Base-by-base conservation (phyloP, 2,888 invertebrate species). In the Steromphala cineraria region DNA sequence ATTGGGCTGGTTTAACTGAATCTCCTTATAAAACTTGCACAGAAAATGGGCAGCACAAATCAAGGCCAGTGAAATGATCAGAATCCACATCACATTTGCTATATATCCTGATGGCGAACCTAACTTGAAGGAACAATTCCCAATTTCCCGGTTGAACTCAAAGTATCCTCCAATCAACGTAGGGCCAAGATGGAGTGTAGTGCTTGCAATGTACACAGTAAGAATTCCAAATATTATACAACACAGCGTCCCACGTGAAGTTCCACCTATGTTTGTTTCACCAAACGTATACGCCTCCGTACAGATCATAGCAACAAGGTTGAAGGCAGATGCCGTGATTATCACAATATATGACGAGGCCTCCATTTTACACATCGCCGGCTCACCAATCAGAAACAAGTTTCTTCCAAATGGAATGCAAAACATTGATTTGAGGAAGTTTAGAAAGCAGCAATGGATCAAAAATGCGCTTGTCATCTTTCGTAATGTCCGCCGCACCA, bases 111-210 rank as follows among this genome's bases (percentile, higher is more conserved):
- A 92, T 31, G 92, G 89, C 67, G 91, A 89, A 21, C 93, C 93
- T 40, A 92, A 89, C 52, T 89, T 87, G 84, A 93, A 93, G 21
- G 93, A 89, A 82, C 93, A 93, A 85, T 91, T 93, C 8, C 93
- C 93, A 40, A 93, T 92, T 53, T 92, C 90, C 2, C 90, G 89
- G 84, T 93, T 92, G 87, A 92, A 93, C 81, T 90, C 89, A 85
- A 93, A 93, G 85, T 92, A 91, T 31, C 93, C 93, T 4, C 93
- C 93, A 52, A 93, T 93, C 28, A 93, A 89, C 24, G 93, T 93
- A 56, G 93, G 93, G 21, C 93, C 93, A 53, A 93, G 89, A 82
- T 93, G 93, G 24, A 93, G 88, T 80, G 93, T 93, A 28, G 93
- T 85, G 81, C 93, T 93, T 17, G 92, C 92, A 31, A 92, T 88